These are phyloP conservation scores for Phoeniculus purpureus DNA, from an alignment of 2,797 vertebrate species.

Conservation along the genomic window DNA sequence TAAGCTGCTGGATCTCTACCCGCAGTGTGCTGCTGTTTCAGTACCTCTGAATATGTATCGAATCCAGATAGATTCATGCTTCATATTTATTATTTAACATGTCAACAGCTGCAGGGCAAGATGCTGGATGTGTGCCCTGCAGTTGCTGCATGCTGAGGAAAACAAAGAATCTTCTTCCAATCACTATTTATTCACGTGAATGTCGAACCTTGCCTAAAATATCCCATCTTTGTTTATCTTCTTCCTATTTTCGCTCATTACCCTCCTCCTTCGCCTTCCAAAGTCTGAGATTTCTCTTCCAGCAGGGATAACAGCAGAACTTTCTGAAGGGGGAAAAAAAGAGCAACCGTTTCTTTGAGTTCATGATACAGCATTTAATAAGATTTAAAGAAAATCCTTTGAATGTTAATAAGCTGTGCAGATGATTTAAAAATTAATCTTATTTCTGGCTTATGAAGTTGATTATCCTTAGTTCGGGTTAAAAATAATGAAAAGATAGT, in stretches of 20 bases:
- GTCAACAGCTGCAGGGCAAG: rapidly evolving
- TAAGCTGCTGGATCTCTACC: neutral
- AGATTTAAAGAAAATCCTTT: neutral
- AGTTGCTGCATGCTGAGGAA: neutral
- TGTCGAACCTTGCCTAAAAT: neutral
- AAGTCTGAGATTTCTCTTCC: neutral
- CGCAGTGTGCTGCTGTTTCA: neutral
- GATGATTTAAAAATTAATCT: neutral
- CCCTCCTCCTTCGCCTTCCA: neutral
- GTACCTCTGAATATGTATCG: neutral
- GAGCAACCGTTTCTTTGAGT: neutral
- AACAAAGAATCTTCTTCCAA: neutral
- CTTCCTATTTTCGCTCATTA: rapidly evolving
- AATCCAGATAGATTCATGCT: neutral
- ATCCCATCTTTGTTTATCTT: neutral
- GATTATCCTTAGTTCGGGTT: neutral
- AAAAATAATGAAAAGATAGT: neutral
- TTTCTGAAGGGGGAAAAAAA: neutral
- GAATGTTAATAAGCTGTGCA: neutral
- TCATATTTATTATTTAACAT: neutral
- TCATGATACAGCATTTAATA: neutral
- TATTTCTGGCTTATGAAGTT: neutral
- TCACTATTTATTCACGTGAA: neutral
- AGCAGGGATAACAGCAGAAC: neutral
- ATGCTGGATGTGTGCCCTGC: neutral